Percentiles rank a stretch among this genome's conserved stretches.
Conservation (phyloP, 1,140 invertebrate species). For the Brachionus koreanus region DNA sequence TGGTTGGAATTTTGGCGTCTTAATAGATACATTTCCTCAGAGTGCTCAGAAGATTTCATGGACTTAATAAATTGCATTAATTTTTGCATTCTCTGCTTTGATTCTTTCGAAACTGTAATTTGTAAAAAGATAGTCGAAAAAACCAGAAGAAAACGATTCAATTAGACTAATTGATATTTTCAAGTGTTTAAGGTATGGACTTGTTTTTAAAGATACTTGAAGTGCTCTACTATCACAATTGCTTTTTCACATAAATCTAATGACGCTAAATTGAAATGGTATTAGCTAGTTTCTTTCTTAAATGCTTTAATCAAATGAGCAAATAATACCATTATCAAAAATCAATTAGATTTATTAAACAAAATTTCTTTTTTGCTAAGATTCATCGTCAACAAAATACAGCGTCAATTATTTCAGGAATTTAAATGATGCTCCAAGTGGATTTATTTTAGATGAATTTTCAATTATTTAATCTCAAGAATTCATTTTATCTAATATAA, state of each 20-base stretch:
- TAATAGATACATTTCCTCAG: not conserved
- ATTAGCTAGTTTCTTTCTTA: not conserved
- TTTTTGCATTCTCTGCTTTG: not conserved
- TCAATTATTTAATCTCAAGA: not conserved
- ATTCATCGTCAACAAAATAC: not conserved
- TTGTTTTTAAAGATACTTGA: not conserved
- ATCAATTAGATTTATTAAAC: slow-evolving; percentile 6
- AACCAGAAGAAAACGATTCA: not conserved
- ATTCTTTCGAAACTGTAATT: not conserved
- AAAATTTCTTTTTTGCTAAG: not conserved
- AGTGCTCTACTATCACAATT: not conserved
- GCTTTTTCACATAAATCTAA: not conserved
- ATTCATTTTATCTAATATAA: not conserved
- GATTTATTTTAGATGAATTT: not conserved
- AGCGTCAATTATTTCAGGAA: not conserved
- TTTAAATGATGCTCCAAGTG: not conserved
- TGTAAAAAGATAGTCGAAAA: not conserved
- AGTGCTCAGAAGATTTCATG: not conserved
- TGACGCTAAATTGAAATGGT: not conserved
- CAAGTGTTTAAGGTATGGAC: not conserved
- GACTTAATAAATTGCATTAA: not conserved
- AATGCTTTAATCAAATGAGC: not conserved
- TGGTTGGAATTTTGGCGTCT: not conserved
- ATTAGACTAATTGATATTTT: not conserved
- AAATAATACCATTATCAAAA: not conserved